phyloP scores from a whole-genome alignment of 1,140 invertebrate species.

The Nephila pilipes region DNA sequence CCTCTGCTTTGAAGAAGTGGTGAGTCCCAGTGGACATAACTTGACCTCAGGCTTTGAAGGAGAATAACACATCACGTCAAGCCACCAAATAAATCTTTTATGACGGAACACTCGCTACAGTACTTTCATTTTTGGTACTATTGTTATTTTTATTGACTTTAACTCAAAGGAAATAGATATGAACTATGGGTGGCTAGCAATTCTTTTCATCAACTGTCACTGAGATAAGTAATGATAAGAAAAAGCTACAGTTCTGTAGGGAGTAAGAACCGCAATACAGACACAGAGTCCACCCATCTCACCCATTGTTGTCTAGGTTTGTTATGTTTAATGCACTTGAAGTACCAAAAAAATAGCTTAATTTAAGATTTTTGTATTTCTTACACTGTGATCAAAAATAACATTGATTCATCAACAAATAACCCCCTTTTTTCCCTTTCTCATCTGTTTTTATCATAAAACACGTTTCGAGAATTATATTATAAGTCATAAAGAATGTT shows the following conservation, averaged over 20 bases:
- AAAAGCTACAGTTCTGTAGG: conserved; percentile 51
- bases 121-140: conserved; percentile 58
- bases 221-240: conserved; percentile 70
- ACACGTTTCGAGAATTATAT: too few relatives aligned
- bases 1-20: conserved; percentile 30
- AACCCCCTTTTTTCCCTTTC: too few relatives aligned
- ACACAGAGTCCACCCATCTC: background rate
- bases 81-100: conserved; percentile 68
- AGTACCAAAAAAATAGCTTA: conserved; percentile 6
- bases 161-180: conserved; percentile 75
- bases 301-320: conserved; percentile 48
- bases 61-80: conserved; percentile 70
- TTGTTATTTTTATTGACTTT: conserved; percentile 67
- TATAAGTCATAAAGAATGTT: too few relatives aligned
- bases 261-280: conserved; percentile 1
- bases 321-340: conserved; percentile 22
- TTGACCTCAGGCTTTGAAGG: conserved; percentile 45
- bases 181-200: conserved; percentile 60
- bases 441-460: too few relatives aligned
- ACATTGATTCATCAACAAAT: too few relatives aligned
- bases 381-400: background rate
- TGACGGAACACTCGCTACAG: conserved; percentile 34
- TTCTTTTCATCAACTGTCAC: conserved; percentile 73
- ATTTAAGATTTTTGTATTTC: background rate
- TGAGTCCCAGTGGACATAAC: conserved; percentile 56